Base-by-base conservation (phyloP, 1,140 invertebrate species). In the Papilio aristodemus region DNA sequence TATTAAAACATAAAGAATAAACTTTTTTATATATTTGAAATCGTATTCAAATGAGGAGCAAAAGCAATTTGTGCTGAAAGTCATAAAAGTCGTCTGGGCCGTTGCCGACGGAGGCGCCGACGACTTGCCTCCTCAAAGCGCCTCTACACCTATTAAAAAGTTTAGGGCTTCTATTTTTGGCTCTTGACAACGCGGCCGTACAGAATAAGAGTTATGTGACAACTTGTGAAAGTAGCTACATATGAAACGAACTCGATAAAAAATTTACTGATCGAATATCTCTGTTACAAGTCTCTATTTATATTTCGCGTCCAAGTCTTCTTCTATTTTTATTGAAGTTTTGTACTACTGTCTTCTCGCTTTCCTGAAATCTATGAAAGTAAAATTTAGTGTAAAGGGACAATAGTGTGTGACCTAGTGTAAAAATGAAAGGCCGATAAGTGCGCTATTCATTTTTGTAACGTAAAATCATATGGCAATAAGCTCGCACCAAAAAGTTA, bases 81-180 rank as follows among this genome's bases (percentile, higher is more conserved):
- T 86, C 81, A 84, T 90, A 90, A 90, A 88, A 86, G 76, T 81
- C 79, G 85, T 83, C 86, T 81, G 74, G 76, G 75, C 70, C 73
- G 43, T 46, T 13, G 71, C 70, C 72, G 75, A 71, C 74, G 78
- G 69, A 85, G 85, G 85, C 86, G 83, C 79, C 85, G 79, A 74
- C 64, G 73, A 60, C 71, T 75, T 73, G 70, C 75, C 68, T 76
- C 66, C 74, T 79, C 75, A 78, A 83, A 83, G 75, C 78, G 75
- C 70, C 71, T 68, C 71, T 77, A 69, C 71, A 75, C 74, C 79
- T 85, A 87, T 86, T 89, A 88, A 86, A 83, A 89, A 87, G 81
- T 89, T 87, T 77, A 81, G 83, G 81, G 81, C 75, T 73, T 85
- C 84, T 89, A 89, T 89, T 89, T 89, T 86, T 86, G 79, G 84